phyloP scores from a whole-genome alignment of 2,888 invertebrate species.

The Nymphalis c-album region DNA sequence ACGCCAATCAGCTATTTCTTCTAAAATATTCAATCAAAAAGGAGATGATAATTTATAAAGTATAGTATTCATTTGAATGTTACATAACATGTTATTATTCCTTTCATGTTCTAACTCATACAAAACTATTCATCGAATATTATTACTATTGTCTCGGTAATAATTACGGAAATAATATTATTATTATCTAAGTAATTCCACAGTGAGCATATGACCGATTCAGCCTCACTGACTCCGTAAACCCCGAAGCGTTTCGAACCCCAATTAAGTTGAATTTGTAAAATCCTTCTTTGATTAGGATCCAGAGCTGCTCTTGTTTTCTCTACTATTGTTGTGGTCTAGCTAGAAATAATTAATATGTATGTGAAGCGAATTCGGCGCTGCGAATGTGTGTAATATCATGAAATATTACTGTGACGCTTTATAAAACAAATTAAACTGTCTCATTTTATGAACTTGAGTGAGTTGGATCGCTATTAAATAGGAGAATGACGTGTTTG shows the following conservation, averaged over 20 bases:
- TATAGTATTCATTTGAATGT: too few species aligned
- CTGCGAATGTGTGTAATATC: slow-evolving; percentile 10
- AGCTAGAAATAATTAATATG: slow-evolving; percentile 28
- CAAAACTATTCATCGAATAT: not conserved
- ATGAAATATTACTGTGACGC: slow-evolving; percentile 15
- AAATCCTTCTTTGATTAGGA: slow-evolving; percentile 42
- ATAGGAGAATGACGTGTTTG: not conserved
- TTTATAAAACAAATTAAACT: not conserved
- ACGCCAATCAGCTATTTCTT: too few species aligned
- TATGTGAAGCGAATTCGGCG: not conserved
- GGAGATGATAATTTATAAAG: too few species aligned
- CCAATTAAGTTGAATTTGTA: slow-evolving; percentile 44
- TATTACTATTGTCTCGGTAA: not conserved
- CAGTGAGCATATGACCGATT: slow-evolving; percentile 23
- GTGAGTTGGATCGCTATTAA: not conserved
- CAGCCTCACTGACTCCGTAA: slow-evolving; percentile 33
- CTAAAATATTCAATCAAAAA: too few species aligned
- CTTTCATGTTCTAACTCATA: too few species aligned
- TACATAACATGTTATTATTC: too few species aligned
- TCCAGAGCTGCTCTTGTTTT: slow-evolving; percentile 23
- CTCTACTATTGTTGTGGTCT: slow-evolving; percentile 24
- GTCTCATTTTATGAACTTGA: slow-evolving; percentile 1
- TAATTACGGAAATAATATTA: not conserved
- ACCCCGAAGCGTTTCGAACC: slow-evolving; percentile 38
- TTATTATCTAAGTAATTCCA: not conserved